phyloP scores from a whole-genome alignment of 2,113 vertebrate genomes.

The Galbula dea region DNA sequence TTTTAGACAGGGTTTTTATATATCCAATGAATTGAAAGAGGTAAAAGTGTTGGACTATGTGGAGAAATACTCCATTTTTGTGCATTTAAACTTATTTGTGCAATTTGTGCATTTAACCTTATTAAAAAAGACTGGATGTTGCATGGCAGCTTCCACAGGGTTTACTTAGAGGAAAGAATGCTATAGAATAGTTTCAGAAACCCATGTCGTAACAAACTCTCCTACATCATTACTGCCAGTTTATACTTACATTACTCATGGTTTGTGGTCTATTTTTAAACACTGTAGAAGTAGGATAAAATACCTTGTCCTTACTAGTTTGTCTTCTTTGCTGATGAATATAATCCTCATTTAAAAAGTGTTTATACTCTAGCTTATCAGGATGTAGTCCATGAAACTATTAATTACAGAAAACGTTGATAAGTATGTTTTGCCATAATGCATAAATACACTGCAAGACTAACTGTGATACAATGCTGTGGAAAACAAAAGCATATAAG shows the following conservation, averaged over 20 bases:
- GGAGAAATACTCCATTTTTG: not conserved
- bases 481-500: not conserved
- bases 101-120: not conserved
- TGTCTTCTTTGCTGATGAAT: not conserved
- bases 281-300: not conserved
- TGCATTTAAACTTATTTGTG: not conserved
- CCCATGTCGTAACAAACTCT: rapidly evolving
- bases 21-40: not conserved
- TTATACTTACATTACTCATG: not conserved
- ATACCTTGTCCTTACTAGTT: not conserved
- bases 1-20: not conserved
- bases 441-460: not conserved
- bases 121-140: not conserved
- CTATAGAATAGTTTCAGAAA: not conserved
- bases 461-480: not conserved
- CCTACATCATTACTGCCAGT: not conserved
- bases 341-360: not conserved
- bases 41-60: not conserved
- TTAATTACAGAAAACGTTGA: not conserved
- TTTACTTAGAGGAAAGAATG: not conserved
- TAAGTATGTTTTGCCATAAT: not conserved
- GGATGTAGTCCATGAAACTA: not conserved
- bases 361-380: not conserved
- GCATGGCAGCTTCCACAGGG: not conserved
- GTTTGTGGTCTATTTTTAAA: not conserved